These are phyloP conservation scores for Ceryle rudis DNA, from an alignment of 2,797 vertebrate genomes.

Conservation along the genomic window DNA sequence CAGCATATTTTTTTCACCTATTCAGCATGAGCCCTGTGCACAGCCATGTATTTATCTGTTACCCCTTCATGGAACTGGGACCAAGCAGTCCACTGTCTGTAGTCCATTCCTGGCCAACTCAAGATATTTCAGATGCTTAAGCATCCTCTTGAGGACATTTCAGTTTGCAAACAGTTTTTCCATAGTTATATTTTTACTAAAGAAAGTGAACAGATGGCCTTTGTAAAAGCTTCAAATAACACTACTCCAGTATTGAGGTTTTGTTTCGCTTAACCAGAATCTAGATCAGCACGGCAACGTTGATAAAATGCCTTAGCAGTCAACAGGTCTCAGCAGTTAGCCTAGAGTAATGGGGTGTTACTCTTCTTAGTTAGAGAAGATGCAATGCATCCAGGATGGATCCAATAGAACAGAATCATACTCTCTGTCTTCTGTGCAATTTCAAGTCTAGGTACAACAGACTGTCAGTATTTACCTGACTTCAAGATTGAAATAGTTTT, in stretches of 20 bases:
- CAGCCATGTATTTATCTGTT: not conserved
- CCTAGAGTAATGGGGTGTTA: not conserved
- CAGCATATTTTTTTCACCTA: not conserved
- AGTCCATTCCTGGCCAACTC: not conserved
- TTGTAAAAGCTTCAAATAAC: not conserved
- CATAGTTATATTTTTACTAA: not conserved
- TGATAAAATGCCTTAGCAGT: not conserved
- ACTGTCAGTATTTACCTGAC: not conserved
- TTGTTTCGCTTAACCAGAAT: not conserved
- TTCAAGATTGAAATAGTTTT: not conserved
- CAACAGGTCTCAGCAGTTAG: not conserved
- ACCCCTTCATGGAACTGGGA: not conserved
- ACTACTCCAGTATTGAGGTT: not conserved
- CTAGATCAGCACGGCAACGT: not conserved
- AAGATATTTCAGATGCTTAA: slow-evolving; percentile 18
- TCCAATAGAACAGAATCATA: not conserved
- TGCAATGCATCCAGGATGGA: not conserved
- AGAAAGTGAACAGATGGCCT: not conserved
- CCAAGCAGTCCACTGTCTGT: not conserved
- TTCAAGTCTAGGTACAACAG: not conserved
- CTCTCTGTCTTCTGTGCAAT: not conserved
- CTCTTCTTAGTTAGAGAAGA: not conserved
- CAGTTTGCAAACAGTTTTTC: slow-evolving; percentile 1
- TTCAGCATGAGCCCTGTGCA: not conserved
- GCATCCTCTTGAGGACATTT: not conserved